Base-by-base conservation (phyloP, 1,140 invertebrate species). In the Monomorium pharaonis region DNA sequence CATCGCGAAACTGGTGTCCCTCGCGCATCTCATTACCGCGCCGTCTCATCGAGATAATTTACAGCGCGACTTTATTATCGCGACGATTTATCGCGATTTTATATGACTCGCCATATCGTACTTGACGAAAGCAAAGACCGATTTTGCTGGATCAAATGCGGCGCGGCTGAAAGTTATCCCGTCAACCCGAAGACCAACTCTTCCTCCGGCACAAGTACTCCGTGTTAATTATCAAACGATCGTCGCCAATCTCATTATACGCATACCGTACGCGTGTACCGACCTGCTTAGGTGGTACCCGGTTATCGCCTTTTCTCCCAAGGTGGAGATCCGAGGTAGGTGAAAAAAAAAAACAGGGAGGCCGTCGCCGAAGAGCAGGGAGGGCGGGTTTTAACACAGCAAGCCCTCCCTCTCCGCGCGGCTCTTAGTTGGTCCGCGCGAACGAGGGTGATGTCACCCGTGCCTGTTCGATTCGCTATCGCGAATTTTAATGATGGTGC, bases 401-500 rank as follows among this genome's bases (percentile, higher is more conserved):
- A 81, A 91, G 92, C 90, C 91, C 93, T 92, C 91, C 86, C 84
- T 88, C 63, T n/a, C 86, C 86, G 89, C 93, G 94, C 94, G 94
- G 21, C 44, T 74, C 95, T 95, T 95, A 94, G 94, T 92, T 94
- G 91, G 93, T 92, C 92, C 91, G 92, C 92, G 93, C 91, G 94
- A 94, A 93, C 92, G 92, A 93, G 93, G 94, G 92, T 94, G 93
- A 94, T 95, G 94, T 94, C 94, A 94, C 92, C n/a, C 91, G 91
- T 91, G 92, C 92, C 94, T 95, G 94, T 95, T 95, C 94, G 94
- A 95, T 95, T 93, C 92, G 92, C 94, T 95, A 95, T 95, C 94
- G 94, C 94, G 94, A 95, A 95, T 95, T 95, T 95, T 95, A 95
- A 95, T 95, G 94, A 95, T 92, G 94, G 92, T 95, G 94, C 94